These are phyloP conservation scores for Chrysomallon squamiferum DNA, from an alignment of 1,140 invertebrate species.

Conservation along the genomic window DNA sequence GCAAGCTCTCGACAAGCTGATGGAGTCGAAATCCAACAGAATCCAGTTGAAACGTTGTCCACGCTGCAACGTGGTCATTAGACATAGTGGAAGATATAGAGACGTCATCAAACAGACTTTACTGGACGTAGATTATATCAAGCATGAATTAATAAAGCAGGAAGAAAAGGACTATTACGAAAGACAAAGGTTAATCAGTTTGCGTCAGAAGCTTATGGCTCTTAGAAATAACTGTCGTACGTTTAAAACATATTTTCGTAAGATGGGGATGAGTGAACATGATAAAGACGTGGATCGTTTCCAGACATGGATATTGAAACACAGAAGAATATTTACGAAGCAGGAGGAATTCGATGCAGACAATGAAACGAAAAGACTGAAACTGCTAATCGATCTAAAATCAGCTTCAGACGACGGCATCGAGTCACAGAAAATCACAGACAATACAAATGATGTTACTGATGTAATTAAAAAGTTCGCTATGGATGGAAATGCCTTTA, in stretches of 20 bases:
- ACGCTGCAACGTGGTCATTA: slow-evolving; percentile 68
- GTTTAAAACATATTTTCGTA: neutral
- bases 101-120: slow-evolving; percentile 62
- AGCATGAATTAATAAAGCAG: neutral
- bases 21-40: slow-evolving; percentile 63
- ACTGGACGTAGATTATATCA: neutral
- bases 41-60: slow-evolving; percentile 65
- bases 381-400: neutral
- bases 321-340: neutral
- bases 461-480: no score
- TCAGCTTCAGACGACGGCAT: neutral
- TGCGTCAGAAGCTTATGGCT: neutral
- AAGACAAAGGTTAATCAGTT: neutral
- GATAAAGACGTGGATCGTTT: neutral
- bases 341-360: neutral
- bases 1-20: slow-evolving; percentile 61
- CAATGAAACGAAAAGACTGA: neutral
- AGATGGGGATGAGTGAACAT: neutral
- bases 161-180: neutral
- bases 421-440: no score
- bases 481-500: no score
- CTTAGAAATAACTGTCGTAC: neutral
- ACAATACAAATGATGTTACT: no score
- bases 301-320: slow-evolving; percentile 29
- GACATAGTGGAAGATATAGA: slow-evolving; percentile 68